phyloP scores from a whole-genome alignment of 2,888 invertebrate genomes.

The Stenolophus ochropezus region DNA sequence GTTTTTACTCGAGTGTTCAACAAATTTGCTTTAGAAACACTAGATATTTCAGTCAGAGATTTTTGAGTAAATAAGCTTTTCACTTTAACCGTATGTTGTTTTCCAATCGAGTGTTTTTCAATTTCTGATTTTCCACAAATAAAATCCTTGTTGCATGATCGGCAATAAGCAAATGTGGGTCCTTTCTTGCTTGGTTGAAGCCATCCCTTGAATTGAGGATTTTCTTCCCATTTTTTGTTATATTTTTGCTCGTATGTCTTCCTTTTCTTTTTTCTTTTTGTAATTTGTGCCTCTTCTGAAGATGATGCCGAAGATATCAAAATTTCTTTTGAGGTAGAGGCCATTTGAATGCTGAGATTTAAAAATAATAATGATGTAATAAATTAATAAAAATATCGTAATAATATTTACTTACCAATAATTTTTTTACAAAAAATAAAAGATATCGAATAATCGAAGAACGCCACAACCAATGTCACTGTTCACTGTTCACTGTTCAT shows the following conservation, averaged over 20 bases:
- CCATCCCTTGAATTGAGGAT: constrained; percentile 64
- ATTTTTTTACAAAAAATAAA: no score
- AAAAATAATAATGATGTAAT: no score
- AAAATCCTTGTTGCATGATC: constrained; percentile 57
- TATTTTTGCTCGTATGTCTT: constrained; percentile 69
- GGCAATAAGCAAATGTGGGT: constrained; percentile 58
- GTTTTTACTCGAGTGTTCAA: constrained; percentile 53
- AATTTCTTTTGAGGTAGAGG: no score
- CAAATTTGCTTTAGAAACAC: constrained; percentile 38
- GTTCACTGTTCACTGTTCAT: no score
- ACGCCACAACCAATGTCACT: no score
- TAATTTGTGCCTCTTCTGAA: no score
- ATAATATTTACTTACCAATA: no score
- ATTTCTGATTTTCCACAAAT: constrained; percentile 60
- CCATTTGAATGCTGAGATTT: no score
- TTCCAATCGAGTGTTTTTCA: constrained; percentile 47
- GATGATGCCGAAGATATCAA: no score
- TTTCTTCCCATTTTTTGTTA: constrained; percentile 70
- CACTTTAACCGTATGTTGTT: constrained; percentile 41
- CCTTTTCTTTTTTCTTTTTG: constrained; percentile 38
- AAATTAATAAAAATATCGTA: no score
- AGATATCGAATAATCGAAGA: no score
- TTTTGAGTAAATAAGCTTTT: constrained; percentile 43
- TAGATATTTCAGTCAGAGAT: constrained; percentile 53
- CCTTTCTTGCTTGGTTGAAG: constrained; percentile 57